These are phyloP conservation scores for Procavia capensis DNA, from an alignment of 2,113 vertebrate genomes.

Conservation along the genomic window DNA sequence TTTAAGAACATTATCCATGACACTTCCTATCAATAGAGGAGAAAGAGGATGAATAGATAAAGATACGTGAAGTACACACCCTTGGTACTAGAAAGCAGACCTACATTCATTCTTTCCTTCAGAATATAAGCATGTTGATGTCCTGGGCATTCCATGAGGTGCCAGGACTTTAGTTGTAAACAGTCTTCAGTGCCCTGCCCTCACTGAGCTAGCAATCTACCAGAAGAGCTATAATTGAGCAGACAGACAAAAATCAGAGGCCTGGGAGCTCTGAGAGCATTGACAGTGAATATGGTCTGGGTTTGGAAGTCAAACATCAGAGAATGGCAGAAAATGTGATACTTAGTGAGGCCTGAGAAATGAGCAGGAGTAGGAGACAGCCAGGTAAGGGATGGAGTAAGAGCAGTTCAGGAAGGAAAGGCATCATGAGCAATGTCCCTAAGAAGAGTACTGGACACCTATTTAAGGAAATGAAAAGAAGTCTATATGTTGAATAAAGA, in stretches of 20 bases:
- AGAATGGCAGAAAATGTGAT: neutral
- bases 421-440: neutral
- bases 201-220: neutral
- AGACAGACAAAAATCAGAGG: neutral
- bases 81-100: neutral
- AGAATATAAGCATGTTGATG: neutral
- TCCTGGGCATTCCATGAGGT: neutral
- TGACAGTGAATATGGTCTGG: neutral
- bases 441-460: neutral
- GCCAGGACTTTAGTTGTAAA: neutral
- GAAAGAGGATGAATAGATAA: constrained; percentile 1
- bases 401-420: neutral
- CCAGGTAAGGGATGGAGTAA: neutral
- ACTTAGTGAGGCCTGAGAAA: neutral
- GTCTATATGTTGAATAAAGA: neutral
- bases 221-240: neutral
- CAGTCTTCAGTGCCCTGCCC: neutral
- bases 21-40: neutral
- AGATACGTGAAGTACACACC: neutral
- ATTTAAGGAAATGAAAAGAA: neutral
- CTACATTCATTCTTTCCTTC: neutral
- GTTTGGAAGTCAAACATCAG: neutral
- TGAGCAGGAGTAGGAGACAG: neutral
- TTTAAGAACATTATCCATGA: constrained; percentile 20
- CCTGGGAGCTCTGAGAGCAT: neutral